Base-by-base conservation (phyloP, 1,140 invertebrate genomes). In the Helicoverpa zea region DNA sequence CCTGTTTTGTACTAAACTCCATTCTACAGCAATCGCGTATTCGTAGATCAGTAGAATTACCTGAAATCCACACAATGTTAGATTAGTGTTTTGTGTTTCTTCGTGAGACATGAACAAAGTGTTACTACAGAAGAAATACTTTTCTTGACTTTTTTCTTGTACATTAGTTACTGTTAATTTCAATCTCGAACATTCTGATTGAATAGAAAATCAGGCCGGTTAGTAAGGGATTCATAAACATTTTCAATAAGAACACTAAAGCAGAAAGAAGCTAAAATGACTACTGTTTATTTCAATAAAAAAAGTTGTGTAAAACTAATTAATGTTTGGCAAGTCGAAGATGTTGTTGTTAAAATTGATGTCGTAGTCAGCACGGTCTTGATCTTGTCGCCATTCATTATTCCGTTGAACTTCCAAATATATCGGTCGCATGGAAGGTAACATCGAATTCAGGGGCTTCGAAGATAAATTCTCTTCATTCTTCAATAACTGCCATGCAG, bases 31-130 rank as follows among this genome's bases (percentile, higher is more conserved):
- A 89, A 94, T 93, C 84, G 88, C 87, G 84, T 94, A 92, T 84
- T 94, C 93, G 87, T 91, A 94, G 91, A 94, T 94, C 74, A 94
- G 91, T 90, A 94, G 87, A 90, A 94, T 92, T 90, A 92, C 87
- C 92, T 94, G 92, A 74, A 94, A 92, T 9, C 35, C 35, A 64
- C n/a, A 58, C 9, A 30, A 43, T 43, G 35, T 9, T 43, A 43
- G 5, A 43, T 43, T 1, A 43, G 9, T 43, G 9, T 43, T 43
- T 43, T 7, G 35, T 43, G 35, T 43, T 9, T 43, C 35, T 35
- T 35, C 35, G 7, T 35, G 35, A 43, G 7, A 43, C 35, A 43
- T 43, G 5, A 43, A 43, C 5, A 43, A 23, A 23, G 23, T 23
- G 23, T 43, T 43, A 43, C 9, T 9, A 43, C 35, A 43, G 35